A percentile compares a stretch with the other conserved stretches of the same genome.
Evolutionary conservation across 2,888 invertebrate species (phyloP).

Genomic region (Melieria picta): DNA sequence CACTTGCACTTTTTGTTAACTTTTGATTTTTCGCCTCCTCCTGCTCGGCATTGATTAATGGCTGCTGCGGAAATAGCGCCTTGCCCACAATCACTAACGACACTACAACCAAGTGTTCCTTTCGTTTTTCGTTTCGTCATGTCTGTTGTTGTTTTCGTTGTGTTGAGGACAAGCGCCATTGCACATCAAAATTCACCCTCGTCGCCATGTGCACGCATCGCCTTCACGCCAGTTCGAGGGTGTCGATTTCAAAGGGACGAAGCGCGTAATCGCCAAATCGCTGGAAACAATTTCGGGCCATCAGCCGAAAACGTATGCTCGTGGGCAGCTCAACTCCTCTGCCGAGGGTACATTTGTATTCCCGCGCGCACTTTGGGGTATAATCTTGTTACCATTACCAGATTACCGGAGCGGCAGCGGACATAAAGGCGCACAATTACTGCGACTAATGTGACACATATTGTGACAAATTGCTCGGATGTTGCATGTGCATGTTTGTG

Average conservation of each 20-base stretch:
- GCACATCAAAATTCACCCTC: background rate
- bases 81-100: conserved; percentile 12
- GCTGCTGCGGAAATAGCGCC: conserved; percentile 35
- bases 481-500: no score
- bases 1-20: conserved; percentile 17
- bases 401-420: conserved; percentile 36
- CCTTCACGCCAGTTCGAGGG: background rate
- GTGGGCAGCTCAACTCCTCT: no score
- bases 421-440: conserved; percentile 53
- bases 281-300: conserved; percentile 20
- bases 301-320: conserved; percentile 2
- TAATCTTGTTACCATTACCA: conserved; percentile 38
- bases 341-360: no score
- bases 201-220: background rate
- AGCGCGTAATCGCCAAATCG: conserved; percentile 27
- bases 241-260: conserved; percentile 17
- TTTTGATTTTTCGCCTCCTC: conserved; percentile 20
- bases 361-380: conserved; percentile 13
- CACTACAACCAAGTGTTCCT: conserved; percentile 23
- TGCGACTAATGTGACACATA: conserved; percentile 67
- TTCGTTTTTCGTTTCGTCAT: background rate
- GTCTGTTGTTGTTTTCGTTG: conserved; percentile 13
- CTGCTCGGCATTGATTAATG: conserved; percentile 36
- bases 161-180: background rate
- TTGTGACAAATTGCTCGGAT: conserved; percentile 65